Percentiles rank a stretch among this genome's conserved stretches.
These are phyloP conservation scores for Drosophila leonis DNA, from an alignment of 2,888 invertebrate species.

Conservation along the genomic window DNA sequence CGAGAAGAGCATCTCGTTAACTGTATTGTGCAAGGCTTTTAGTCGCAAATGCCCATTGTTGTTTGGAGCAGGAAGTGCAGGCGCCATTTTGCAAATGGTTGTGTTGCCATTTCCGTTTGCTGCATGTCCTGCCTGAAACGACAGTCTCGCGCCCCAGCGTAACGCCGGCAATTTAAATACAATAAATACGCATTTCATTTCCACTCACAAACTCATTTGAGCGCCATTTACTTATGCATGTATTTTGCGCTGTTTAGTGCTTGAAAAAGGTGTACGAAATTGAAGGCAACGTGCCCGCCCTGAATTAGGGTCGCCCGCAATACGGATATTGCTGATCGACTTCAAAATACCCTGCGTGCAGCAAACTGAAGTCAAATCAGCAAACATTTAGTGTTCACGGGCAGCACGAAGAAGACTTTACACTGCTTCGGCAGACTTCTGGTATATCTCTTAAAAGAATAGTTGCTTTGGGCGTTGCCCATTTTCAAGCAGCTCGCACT, in stretches of 20 bases:
- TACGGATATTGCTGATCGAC: slow-evolving; percentile 9
- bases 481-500: slow-evolving; percentile 44
- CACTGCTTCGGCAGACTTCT: neutral
- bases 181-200: slow-evolving; percentile 79
- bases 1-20: slow-evolving; percentile 47
- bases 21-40: slow-evolving; percentile 55
- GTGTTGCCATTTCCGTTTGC: slow-evolving; percentile 66
- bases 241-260: slow-evolving; percentile 57
- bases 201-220: slow-evolving; percentile 77
- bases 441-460: slow-evolving; percentile 12
- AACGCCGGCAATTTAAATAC: slow-evolving; percentile 72
- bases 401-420: neutral
- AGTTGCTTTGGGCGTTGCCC: slow-evolving; percentile 40
- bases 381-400: neutral
- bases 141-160: slow-evolving; percentile 38
- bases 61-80: slow-evolving; percentile 57
- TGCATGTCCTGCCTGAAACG: slow-evolving; percentile 53
- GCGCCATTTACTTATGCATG: slow-evolving; percentile 74
- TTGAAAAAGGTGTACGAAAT: slow-evolving; percentile 70
- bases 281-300: slow-evolving; percentile 26
- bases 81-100: slow-evolving; percentile 67
- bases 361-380: neutral
- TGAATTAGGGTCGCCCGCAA: slow-evolving; percentile 59
- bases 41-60: slow-evolving; percentile 65
- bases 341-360: slow-evolving; percentile 26